Evolutionary conservation across 2,888 invertebrate species (phyloP).

Genomic region (Amorpha juglandis): DNA sequence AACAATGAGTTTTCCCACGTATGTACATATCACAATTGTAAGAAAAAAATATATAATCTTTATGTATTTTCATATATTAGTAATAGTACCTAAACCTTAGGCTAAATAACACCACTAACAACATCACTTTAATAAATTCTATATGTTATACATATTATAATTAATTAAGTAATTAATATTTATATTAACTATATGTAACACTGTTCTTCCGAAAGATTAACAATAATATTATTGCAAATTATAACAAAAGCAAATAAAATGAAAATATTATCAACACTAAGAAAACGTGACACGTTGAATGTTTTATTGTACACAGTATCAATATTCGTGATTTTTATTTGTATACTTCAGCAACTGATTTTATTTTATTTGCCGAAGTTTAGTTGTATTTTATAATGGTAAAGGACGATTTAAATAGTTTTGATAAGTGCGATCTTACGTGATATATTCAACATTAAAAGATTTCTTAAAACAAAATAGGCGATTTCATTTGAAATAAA

Average conservation of each 20-base stretch:
- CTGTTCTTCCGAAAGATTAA: no score
- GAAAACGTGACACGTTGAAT: constrained; percentile 2
- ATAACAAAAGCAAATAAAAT: constrained; percentile 7
- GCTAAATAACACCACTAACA: background rate
- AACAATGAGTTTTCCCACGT: constrained; percentile 79
- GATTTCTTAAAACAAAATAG: background rate
- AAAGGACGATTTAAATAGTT: no score
- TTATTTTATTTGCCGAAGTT: background rate
- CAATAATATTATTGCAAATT: background rate
- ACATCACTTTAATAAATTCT: background rate
- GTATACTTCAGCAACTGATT: background rate
- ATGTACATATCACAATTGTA: constrained; percentile 68
- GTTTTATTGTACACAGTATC: constrained; percentile 19
- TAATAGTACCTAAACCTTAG: background rate
- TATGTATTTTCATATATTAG: background rate
- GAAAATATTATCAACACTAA: background rate
- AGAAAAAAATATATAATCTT: constrained; percentile 47
- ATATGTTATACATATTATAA: no score
- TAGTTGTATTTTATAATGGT: background rate
- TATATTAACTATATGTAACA: background rate
- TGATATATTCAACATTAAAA: no score
- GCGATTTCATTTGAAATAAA: constrained; percentile 22
- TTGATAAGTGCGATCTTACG: no score
- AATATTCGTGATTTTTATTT: background rate
- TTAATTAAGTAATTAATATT: no score